Evolutionary conservation across 2,113 vertebrate genomes (phyloP), one percentile per base, ranked within the genome.

Genomic region (Gila orcuttii): DNA sequence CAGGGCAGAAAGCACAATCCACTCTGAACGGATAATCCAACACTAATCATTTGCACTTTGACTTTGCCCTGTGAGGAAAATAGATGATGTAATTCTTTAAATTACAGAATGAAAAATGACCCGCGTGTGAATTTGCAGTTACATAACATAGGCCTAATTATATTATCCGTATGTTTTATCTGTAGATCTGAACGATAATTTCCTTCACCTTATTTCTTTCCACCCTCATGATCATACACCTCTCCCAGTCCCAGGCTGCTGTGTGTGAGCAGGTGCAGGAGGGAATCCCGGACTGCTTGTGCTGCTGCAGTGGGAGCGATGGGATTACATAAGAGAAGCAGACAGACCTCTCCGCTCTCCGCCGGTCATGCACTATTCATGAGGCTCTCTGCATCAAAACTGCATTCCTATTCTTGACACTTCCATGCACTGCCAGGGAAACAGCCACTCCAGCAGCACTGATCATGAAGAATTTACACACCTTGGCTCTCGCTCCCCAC

Each of bases 281-380:
- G 93, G 93, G 93, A 95, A 95, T 94, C 94, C 95, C 94, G 83
- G 33, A 50, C 91, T 91, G 87, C 85, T 31, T 73, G 83, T 83
- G 90, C 93, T 89, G 89, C 91, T 93, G 92, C 91, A 93, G 91
- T 87, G 87, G 87, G 83, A 76, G 55, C 21, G 59, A 33, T 85
- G 42, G 68, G 85, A 66, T 94, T 93, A 93, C 87, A 87, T 92
- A 95, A 95, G 87, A 85, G 73, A 89, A 82, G 82, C 88, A 82
- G 86, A 87, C 82, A 85, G 84, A 33, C 81, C 42, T 64, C 75
- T 59, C 33, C 7, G 33, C 64, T 77, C 89, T 87, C 82, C 84
- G 76, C 79, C 75, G 52, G 86, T 79, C 21, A 90, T 93, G 86
- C 89, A 94, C 90, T 91, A 94, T 94, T 93, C 69, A 95, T 93